Base-by-base conservation (phyloP, 2,888 invertebrate species). In the Leptopilina myrica region DNA sequence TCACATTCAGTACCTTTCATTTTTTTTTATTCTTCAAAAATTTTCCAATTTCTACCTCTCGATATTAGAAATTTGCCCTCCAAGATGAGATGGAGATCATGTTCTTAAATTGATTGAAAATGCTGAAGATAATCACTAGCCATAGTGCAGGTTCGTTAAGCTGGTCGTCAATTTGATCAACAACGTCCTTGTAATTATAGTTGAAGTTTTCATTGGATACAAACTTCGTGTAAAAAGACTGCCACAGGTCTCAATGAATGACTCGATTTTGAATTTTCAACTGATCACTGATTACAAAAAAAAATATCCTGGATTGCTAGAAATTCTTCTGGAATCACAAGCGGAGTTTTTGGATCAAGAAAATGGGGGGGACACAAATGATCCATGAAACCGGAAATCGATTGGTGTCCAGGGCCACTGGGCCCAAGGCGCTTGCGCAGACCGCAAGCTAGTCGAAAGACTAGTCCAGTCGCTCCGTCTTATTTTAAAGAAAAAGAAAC, bases 401-500 rank as follows among this genome's bases (percentile, higher is more conserved):
- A 87, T 78, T 79, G 84, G 86, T 87, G 80, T 86, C 87, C 88
- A 89, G 89, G 89, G 86, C 87, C 89, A 88, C 90, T 89, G 90
- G 87, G 90, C 90, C 90, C 88, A 91, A 87, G 89, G 90, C 90
- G 89, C 91, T 90, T 91, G 91, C 89, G 90, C 89, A 90, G 87
- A 90, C 90, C 91, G 91, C 91, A 91, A 91, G 88, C 91, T 91
- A 91, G 91, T 91, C 91, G 87, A 82, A 88, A 89, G 90, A 90
- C 91, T 90, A 90, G 90, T 91, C 90, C 89, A 89, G 90, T 90
- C 89, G 90, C 89, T 90, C 86, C 88, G 89, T 88, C 87, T 88
- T 84, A 84, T 83, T 86, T 79, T 84, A 85, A 85, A 84, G 85
- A 88, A 76, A 80, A 49, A 49, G 2, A 49, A 33, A 49, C 11